phyloP scores from a whole-genome alignment of 2,888 invertebrate genomes.

The Crepidodera aurea region DNA sequence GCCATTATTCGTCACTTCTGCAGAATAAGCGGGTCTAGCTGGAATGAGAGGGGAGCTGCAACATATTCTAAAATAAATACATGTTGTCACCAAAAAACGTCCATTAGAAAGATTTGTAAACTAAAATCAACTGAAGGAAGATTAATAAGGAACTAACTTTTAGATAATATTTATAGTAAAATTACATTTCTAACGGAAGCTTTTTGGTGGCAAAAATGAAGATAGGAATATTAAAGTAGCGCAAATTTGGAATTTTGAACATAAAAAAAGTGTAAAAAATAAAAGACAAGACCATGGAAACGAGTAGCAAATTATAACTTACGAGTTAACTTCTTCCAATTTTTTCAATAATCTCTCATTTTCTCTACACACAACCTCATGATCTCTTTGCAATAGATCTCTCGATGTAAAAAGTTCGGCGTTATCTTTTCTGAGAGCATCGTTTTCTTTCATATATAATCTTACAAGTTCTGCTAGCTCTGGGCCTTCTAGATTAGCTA shows the following conservation, averaged over 20 bases:
- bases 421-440: slow-evolving; percentile 83
- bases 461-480: slow-evolving; percentile 86
- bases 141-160: background rate
- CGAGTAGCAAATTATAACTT: slow-evolving; percentile 60
- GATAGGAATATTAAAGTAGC: no score
- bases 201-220: background rate
- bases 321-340: slow-evolving; percentile 88
- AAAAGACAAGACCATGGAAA: no score
- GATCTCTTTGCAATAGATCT: slow-evolving; percentile 85
- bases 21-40: slow-evolving; percentile 77
- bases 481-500: slow-evolving; percentile 77
- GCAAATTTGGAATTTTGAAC: no score
- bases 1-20: slow-evolving; percentile 55
- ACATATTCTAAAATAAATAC: slow-evolving; percentile 70
- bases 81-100: slow-evolving; percentile 32
- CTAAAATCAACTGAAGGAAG: background rate
- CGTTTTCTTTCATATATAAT: slow-evolving; percentile 85
- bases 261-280: no score
- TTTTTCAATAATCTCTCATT: slow-evolving; percentile 89
- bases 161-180: no score
- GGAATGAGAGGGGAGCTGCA: slow-evolving; percentile 84
- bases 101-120: slow-evolving; percentile 1
- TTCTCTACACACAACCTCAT: slow-evolving; percentile 88
- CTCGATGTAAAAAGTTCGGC: slow-evolving; percentile 81
- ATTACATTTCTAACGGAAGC: slow-evolving; percentile 19